These are phyloP conservation scores for Lethenteron reissneri DNA, from an alignment of 2,113 vertebrate species.

Conservation along the genomic window DNA sequence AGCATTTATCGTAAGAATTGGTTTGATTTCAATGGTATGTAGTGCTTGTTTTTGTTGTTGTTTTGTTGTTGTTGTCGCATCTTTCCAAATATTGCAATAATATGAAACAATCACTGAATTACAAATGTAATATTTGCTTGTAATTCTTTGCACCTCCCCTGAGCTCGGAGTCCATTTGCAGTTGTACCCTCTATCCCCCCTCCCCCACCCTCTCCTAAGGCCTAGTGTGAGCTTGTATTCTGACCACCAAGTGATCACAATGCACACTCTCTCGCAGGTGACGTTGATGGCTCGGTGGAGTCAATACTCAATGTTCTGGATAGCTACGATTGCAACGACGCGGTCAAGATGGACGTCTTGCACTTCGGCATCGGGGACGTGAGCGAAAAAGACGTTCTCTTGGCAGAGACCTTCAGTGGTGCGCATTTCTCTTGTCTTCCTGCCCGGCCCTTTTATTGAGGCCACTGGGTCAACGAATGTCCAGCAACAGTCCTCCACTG, in stretches of 20 bases:
- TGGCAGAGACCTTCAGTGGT: slow-evolving; percentile 63
- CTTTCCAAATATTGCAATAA: too few species aligned
- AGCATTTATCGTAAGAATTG: too few species aligned
- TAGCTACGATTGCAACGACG: slow-evolving; percentile 43
- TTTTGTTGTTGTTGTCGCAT: slow-evolving; percentile 5
- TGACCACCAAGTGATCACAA: too few species aligned
- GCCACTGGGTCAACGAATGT: background rate
- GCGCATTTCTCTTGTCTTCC: slow-evolving; percentile 9
- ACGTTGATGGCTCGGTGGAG: slow-evolving; percentile 77
- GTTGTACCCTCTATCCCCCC: too few species aligned
- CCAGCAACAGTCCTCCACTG: too few species aligned
- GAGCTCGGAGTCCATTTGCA: too few species aligned
- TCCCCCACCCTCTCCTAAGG: too few species aligned
- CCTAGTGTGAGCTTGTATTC: too few species aligned
- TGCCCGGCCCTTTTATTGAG: background rate
- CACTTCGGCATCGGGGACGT: slow-evolving; percentile 71
- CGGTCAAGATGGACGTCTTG: slow-evolving; percentile 52
- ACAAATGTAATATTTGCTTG: too few species aligned
- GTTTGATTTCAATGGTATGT: slow-evolving; percentile 4
- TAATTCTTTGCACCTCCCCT: too few species aligned
- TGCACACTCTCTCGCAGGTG: slow-evolving; percentile 25
- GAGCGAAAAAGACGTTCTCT: slow-evolving; percentile 51
- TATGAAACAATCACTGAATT: too few species aligned
- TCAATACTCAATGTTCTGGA: slow-evolving; percentile 53
- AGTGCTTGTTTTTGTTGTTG: too few species aligned